Evolutionary conservation across 2,113 vertebrate species (phyloP).

Genomic region (Lutjanus erythropterus): DNA sequence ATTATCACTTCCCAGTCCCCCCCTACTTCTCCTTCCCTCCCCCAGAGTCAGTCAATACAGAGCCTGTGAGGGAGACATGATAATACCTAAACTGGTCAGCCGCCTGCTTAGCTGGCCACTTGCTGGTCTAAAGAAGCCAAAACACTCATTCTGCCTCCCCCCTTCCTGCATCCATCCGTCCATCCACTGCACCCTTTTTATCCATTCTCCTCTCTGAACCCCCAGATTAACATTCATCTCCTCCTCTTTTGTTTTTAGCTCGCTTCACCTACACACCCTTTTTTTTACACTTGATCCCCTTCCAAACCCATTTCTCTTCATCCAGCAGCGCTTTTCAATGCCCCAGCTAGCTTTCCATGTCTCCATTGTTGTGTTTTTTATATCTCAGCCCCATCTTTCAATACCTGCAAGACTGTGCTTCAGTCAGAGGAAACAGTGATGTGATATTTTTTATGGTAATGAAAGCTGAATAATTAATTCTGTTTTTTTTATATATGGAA

Average conservation of each 20-base stretch:
- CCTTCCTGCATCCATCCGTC: slow-evolving; percentile 41
- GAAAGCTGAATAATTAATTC: slow-evolving; percentile 63
- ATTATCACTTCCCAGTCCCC: slow-evolving; percentile 77
- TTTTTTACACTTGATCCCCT: slow-evolving; percentile 55
- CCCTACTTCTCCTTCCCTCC: slow-evolving; percentile 16
- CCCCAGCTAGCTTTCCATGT: slow-evolving; percentile 2
- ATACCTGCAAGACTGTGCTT: slow-evolving; percentile 19
- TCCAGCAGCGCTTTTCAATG: slow-evolving; percentile 60
- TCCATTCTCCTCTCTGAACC: slow-evolving; percentile 37
- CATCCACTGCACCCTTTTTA: slow-evolving; percentile 39
- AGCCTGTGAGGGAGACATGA: slow-evolving; percentile 56
- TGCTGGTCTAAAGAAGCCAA: slow-evolving; percentile 64
- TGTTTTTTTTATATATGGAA: slow-evolving; percentile 60
- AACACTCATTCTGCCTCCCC: slow-evolving; percentile 58
- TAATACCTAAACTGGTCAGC: slow-evolving; percentile 70
- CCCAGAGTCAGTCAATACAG: slow-evolving; percentile 59
- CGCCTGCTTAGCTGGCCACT: slow-evolving; percentile 69
- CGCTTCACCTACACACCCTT: slow-evolving; percentile 30
- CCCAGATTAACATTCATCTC: slow-evolving; percentile 61
- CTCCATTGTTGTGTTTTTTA: slow-evolving; percentile 20
- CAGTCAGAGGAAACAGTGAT: slow-evolving; percentile 31
- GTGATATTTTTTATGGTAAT: slow-evolving; percentile 68
- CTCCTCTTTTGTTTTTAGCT: slow-evolving; percentile 56
- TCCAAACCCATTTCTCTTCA: slow-evolving; percentile 68
- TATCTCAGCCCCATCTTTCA: slow-evolving; percentile 23